phyloP scores from a whole-genome alignment of 1,140 invertebrate species.

The Drosophila gunungcola region DNA sequence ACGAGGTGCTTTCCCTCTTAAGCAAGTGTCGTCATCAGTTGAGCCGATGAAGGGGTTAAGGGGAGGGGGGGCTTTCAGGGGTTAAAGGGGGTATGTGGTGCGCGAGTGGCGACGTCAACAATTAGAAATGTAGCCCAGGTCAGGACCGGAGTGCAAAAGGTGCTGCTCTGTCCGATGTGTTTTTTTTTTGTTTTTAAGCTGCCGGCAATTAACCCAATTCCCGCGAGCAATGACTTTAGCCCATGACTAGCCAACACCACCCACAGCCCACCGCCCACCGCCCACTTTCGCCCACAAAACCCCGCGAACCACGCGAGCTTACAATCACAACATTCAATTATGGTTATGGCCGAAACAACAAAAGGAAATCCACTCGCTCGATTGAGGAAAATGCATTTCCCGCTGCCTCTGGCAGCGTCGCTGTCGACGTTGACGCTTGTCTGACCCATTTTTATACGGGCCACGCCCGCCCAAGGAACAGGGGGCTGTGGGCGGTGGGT shows the following conservation, averaged over 20 bases:
- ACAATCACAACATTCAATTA: constrained; percentile 77
- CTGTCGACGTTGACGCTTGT: constrained; percentile 16
- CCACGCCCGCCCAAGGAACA: constrained; percentile 29
- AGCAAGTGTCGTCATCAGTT: constrained; percentile 24
- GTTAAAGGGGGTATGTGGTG: background rate
- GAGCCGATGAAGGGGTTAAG: background rate
- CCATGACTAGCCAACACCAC: constrained; percentile 9
- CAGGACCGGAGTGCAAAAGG: constrained; percentile 59
- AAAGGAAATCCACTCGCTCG: constrained; percentile 40
- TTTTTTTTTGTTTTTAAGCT: constrained; percentile 19
- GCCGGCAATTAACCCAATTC: constrained; percentile 74
- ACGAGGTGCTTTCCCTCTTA: constrained; percentile 6
- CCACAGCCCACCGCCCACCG: background rate
- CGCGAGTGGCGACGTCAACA: constrained; percentile 40
- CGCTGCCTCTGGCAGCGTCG: constrained; percentile 1
- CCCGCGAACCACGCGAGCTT: constrained; percentile 4
- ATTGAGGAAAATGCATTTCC: constrained; percentile 46
- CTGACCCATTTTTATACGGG: constrained; percentile 42
- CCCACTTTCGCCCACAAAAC: background rate
- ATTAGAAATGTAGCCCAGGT: constrained; percentile 62
- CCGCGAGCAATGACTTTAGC: constrained; percentile 28
- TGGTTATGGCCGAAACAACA: constrained; percentile 47
- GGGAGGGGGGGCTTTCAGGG: background rate
- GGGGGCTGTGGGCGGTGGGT: background rate
- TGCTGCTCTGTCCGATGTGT: constrained; percentile 34